A percentile compares a stretch with the other conserved stretches of the same genome.
Conservation (phyloP, 2,888 invertebrate species). For the Leucophenga maculata region DNA sequence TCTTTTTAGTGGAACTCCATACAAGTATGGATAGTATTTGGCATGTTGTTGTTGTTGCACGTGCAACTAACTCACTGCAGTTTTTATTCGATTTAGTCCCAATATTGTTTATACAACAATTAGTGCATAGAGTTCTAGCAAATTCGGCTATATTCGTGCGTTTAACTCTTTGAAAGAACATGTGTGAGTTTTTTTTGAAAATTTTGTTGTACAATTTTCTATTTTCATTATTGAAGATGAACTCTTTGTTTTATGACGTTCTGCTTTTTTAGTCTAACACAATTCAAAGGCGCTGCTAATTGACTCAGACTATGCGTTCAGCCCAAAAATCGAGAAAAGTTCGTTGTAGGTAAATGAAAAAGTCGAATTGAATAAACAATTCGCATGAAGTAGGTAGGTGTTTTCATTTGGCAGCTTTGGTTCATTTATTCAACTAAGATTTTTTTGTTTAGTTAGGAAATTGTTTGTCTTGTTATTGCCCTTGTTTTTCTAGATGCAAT, state of each 20-base stretch:
- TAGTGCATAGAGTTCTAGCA: background rate
- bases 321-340: too few species aligned
- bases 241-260: constrained; percentile 57
- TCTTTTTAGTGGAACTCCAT: too few species aligned
- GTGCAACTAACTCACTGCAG: constrained; percentile 1
- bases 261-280: background rate
- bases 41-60: constrained; percentile 4
- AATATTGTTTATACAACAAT: constrained; percentile 21
- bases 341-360: background rate
- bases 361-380: constrained; percentile 12
- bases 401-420: background rate
- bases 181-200: background rate
- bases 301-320: background rate
- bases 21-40: background rate
- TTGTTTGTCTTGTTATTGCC: background rate
- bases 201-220: background rate
- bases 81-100: background rate
- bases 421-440: background rate
- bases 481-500: background rate
- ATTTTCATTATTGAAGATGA: constrained; percentile 53
- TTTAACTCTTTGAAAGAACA: background rate
- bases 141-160: background rate
- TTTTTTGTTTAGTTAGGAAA: background rate
- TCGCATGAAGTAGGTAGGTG: constrained; percentile 6
- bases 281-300: constrained; percentile 2